These are phyloP conservation scores for Aphidoletes aphidimyza DNA, from an alignment of 2,888 invertebrate genomes.

Conservation along the genomic window DNA sequence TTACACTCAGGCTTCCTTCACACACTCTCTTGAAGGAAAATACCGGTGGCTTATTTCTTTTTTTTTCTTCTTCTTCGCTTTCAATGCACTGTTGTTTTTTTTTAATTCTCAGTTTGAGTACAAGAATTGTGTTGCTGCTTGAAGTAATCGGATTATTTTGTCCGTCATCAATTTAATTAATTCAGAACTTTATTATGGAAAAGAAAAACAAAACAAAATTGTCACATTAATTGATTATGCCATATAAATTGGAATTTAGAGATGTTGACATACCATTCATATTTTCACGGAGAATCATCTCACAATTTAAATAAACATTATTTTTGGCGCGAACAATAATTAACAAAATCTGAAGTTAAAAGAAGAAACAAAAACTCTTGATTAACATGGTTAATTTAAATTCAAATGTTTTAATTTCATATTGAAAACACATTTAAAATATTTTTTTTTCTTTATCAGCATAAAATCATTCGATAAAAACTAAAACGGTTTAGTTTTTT, in stretches of 20 bases:
- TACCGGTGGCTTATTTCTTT: not conserved
- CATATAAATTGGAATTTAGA: not conserved
- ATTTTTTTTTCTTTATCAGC: not conserved
- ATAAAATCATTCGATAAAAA: too few species aligned
- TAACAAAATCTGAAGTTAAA: not conserved
- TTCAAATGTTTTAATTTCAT: too few species aligned
- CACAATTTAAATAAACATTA: not conserved
- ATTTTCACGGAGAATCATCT: not conserved
- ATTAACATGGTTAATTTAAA: too few species aligned
- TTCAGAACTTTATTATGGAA: not conserved
- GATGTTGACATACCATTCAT: not conserved
- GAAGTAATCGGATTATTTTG: not conserved
- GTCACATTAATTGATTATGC: not conserved
- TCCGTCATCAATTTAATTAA: not conserved
- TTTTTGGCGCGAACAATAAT: conserved; percentile 29
- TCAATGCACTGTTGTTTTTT: conserved; percentile 20
- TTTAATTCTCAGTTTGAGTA: too few species aligned
- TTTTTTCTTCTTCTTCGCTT: not conserved
- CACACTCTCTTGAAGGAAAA: too few species aligned
- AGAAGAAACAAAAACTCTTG: not conserved
- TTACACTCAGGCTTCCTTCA: not conserved
- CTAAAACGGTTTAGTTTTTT: not conserved
- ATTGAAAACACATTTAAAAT: too few species aligned
- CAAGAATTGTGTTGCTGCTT: not conserved
- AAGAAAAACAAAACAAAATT: not conserved